Evolutionary conservation across 2,113 vertebrate species (phyloP).

Genomic region (Amia ocellicauda): DNA sequence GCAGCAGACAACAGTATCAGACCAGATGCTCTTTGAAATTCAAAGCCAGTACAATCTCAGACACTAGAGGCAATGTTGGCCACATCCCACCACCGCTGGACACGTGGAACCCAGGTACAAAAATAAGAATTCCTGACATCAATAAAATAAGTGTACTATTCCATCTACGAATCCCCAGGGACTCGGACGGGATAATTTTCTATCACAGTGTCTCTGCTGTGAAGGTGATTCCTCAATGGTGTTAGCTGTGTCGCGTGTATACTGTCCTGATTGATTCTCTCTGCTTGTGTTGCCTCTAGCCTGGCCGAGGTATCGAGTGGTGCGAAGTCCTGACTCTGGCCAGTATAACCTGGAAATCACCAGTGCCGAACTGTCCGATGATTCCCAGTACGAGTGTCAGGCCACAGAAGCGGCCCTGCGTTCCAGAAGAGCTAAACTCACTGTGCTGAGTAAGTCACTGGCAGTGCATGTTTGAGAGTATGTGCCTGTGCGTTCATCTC

Average conservation of each 20-base stretch:
- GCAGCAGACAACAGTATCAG: no score
- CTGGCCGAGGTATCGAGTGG: slow-evolving; percentile 85
- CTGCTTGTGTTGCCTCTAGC: slow-evolving; percentile 56
- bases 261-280: not conserved
- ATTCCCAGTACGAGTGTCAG: slow-evolving; percentile 91
- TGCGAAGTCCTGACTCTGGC: slow-evolving; percentile 77
- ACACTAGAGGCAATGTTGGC: no score
- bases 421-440: slow-evolving; percentile 84
- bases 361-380: slow-evolving; percentile 80
- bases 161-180: no score
- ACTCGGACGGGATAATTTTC: no score
- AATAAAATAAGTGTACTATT: no score
- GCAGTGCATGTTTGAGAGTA: slow-evolving; percentile 27
- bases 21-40: no score
- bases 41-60: no score
- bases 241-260: slow-evolving; percentile 19
- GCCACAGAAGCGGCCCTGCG: slow-evolving; percentile 90
- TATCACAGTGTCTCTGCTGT: no score
- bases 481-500: slow-evolving; percentile 7
- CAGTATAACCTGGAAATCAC: slow-evolving; percentile 94
- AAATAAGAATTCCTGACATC: no score
- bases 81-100: no score
- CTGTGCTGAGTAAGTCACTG: slow-evolving; percentile 83
- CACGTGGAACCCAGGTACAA: no score
- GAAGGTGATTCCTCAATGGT: not conserved